Base-by-base conservation (phyloP, 2,888 invertebrate genomes). In the Tanypteryx hageni region DNA sequence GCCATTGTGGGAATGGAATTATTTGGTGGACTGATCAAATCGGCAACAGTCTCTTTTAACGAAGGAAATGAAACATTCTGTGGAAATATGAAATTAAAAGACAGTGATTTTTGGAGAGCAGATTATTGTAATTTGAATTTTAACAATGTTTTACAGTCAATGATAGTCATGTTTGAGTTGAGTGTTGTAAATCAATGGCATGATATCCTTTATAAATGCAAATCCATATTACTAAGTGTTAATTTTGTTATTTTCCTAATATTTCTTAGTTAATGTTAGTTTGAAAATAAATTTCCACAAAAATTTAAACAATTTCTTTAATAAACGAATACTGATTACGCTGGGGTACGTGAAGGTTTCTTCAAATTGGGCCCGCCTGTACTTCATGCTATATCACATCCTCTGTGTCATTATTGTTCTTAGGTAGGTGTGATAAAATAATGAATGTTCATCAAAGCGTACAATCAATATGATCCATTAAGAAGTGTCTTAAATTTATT, bases 161-260 rank as follows among this genome's bases (percentile, higher is more conserved):
- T 95, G 92, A 95, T 95, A 4, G 93, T 95, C 5, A 94, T 95
- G 92, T 95, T 95, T 94, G 95, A 95, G 93, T 94, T 95, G 61
- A 95, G 95, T 91, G 95, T 95, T n/a, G 95, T 95, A 92, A 95
- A 95, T 93, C 95, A 95, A 93, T 95, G 95, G 95, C 95, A 95
- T 94, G 95, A 94, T 95, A 95, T 95, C 61, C 92, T 92, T 92
- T 92, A 31, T 57, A n/a, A 58, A n/a, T 64, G 7, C 59, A n/a
- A 59, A 11, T n/a, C n/a, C 44, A 9, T 16, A 13, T 4, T 8
- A 91, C 18, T 14, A 27, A 44, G 44, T 44, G 44, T 44, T 22
- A 18, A 76, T 92, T n/a, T 58, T 81, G 16, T n/a, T 18, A 92
- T 44, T 44, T 18, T 27, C n/a, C 31, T 5, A 44, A 44, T 44